Base-by-base conservation (phyloP, 1,140 invertebrate species). In the Calephelis virginiensis region DNA sequence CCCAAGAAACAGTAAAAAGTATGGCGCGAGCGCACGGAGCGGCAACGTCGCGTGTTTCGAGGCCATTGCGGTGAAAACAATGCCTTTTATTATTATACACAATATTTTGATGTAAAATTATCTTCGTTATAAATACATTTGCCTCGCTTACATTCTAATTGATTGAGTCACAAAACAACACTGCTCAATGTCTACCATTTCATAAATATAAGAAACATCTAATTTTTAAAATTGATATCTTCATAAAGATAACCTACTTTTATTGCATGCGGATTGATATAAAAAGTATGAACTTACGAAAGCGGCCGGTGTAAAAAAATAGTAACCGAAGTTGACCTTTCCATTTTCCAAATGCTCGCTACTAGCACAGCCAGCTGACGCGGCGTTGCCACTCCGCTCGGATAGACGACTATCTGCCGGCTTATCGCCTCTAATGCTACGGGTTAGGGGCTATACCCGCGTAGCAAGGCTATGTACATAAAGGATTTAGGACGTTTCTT, bases 1-100 rank as follows among this genome's bases (percentile, higher is more conserved):
- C 86, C 53, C 83, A 81, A 84, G 88, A 83, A 89, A 89, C 88
- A 90, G 88, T 90, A 90, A 90, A 90, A 90, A 89, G 88, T 90
- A 84, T 85, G 86, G 88, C 86, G 86, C 86, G 86, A 84, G 81
- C 79, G 80, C 77, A 76, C 81, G 61, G 79, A 77, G 74, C 80
- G 88, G 88, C 88, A 90, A 90, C 88, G 76, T 76, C 76, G 86
- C 83, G 70, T 80, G 79, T 78, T 75, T 69, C 71, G 83, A 79
- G 78, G 81, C 82, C 82, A 79, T 76, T 71, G 71, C 79, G 76
- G 83, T 85, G 80, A 87, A 90, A 89, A 90, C 88, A 90, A 89
- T 90, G 80, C 73, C 77, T 81, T 81, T 85, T 84, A 80, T 80
- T 78, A 78, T 73, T 78, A 74, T 74, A 75, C 75, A 72, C 76